Evolutionary conservation across 35 echinoderm and acorn worm species (phyloP).

Genomic region (Stichopus chloronotus): DNA sequence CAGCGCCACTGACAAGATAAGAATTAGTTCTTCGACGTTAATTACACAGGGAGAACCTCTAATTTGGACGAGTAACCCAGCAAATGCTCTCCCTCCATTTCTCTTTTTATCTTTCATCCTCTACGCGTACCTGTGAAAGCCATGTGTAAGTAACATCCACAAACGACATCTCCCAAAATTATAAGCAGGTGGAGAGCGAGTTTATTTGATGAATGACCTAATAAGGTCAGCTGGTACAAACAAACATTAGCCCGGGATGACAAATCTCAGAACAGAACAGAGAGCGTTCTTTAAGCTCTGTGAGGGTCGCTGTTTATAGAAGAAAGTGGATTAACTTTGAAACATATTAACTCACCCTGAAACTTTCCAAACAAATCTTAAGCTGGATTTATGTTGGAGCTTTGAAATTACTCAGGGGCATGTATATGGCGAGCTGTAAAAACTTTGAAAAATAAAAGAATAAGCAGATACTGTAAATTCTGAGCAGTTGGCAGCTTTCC

Average conservation of each 20-base stretch:
- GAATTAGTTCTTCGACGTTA: too few relatives aligned
- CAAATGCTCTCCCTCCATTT: too few relatives aligned
- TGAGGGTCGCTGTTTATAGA: background rate
- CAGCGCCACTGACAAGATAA: too few relatives aligned
- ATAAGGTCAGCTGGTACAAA: background rate
- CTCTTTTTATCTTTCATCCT: too few relatives aligned
- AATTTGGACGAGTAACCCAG: too few relatives aligned
- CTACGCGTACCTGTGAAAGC: too few relatives aligned
- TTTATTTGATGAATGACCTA: constrained; percentile 21
- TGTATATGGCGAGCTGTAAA: background rate
- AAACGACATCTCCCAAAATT: background rate
- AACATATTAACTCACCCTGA: background rate
- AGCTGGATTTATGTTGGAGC: constrained; percentile 14
- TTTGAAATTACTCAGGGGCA: background rate
- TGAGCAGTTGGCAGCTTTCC: background rate
- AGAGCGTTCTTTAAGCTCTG: background rate
- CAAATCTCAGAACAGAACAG: background rate
- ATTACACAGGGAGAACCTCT: too few relatives aligned
- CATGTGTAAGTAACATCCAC: background rate
- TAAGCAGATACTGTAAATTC: background rate
- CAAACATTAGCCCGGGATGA: background rate
- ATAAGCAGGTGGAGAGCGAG: background rate
- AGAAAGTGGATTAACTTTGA: constrained; percentile 10
- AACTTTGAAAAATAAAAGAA: background rate
- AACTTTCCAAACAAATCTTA: constrained; percentile 11